A percentile compares a stretch with the other conserved stretches of the same genome.
These are phyloP conservation scores for Xenopus petersii DNA, from an alignment of 2,797 vertebrate genomes.

Conservation along the genomic window DNA sequence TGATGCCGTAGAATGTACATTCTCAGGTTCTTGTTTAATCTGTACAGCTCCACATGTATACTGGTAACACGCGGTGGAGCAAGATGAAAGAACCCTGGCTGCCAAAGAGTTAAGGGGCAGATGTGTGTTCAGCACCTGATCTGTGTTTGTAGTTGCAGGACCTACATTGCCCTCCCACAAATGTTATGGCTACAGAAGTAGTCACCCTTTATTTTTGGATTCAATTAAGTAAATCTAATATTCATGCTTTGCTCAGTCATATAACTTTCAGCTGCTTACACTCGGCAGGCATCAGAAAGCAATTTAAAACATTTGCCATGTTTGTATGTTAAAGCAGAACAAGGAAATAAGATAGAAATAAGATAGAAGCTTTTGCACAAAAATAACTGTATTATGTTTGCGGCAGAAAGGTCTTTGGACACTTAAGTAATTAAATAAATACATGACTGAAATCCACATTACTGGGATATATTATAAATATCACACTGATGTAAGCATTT, in stretches of 20 bases:
- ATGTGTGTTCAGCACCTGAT: too few relatives aligned
- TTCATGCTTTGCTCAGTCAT: constrained; percentile 6
- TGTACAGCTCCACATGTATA: too few relatives aligned
- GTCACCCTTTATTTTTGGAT: constrained; percentile 21
- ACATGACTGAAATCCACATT: too few relatives aligned
- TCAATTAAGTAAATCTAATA: constrained; percentile 35
- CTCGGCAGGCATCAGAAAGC: constrained; percentile 3
- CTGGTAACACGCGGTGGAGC: too few relatives aligned
- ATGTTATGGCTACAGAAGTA: constrained; percentile 35
- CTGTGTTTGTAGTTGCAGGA: constrained; percentile 6
- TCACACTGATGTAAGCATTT: background rate
- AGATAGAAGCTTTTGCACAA: constrained; percentile 4
- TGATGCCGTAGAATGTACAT: too few relatives aligned
- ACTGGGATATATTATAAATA: too few relatives aligned
- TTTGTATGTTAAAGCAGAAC: constrained; percentile 2
- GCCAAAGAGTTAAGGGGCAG: too few relatives aligned
- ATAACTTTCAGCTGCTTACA: constrained; percentile 9
- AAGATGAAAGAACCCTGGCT: too few relatives aligned
- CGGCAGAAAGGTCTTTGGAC: background rate
- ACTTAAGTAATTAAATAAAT: too few relatives aligned
- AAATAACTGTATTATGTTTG: background rate
- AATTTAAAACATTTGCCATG: constrained; percentile 25
- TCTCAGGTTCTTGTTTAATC: too few relatives aligned
- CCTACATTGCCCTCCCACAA: constrained; percentile 6
- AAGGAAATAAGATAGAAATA: background rate